These are phyloP conservation scores for Drosophila tropicalis DNA, from an alignment of 1,140 invertebrate species.

Conservation along the genomic window DNA sequence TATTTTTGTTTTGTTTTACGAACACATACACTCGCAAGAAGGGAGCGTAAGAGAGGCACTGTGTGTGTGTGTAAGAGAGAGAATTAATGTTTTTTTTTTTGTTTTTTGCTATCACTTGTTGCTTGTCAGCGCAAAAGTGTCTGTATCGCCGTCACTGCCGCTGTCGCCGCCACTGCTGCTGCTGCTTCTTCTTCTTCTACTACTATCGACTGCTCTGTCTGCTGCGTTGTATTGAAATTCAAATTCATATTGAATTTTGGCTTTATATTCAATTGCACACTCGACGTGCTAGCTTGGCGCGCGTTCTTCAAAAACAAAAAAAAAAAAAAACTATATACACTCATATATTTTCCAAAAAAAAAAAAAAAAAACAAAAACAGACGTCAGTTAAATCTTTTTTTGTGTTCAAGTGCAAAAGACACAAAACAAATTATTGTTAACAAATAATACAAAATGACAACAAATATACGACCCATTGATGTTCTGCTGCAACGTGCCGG, in stretches of 20 bases:
- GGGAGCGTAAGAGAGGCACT: background rate
- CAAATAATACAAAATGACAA: slow-evolving; percentile 55
- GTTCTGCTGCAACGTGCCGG: slow-evolving; percentile 73
- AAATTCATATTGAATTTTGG: slow-evolving; percentile 71
- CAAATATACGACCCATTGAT: slow-evolving; percentile 74
- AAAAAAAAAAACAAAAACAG: background rate
- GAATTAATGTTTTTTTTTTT: slow-evolving; percentile 16
- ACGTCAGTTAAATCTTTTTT: background rate
- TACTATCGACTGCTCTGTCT: too few species aligned
- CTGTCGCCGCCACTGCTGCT: slow-evolving; percentile 28
- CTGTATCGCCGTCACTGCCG: slow-evolving; percentile 4
- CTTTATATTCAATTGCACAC: slow-evolving; percentile 77
- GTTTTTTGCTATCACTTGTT: slow-evolving; percentile 69
- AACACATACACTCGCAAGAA: slow-evolving; percentile 17
- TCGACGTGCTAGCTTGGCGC: slow-evolving; percentile 64
- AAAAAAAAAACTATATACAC: background rate
- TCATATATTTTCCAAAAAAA: slow-evolving; percentile 26
- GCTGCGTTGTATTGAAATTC: slow-evolving; percentile 69
- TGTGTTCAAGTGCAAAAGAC: slow-evolving; percentile 5
- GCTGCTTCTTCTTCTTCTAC: too few species aligned
- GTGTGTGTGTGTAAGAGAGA: background rate
- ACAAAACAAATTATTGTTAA: slow-evolving; percentile 20
- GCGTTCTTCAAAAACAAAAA: slow-evolving; percentile 20
- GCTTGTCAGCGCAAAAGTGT: slow-evolving; percentile 34
- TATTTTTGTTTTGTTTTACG: slow-evolving; percentile 52